Evolutionary conservation across 2,888 invertebrate genomes (phyloP), one percentile per base, ranked within the genome.

Genomic region (Plagodis dolabraria): DNA sequence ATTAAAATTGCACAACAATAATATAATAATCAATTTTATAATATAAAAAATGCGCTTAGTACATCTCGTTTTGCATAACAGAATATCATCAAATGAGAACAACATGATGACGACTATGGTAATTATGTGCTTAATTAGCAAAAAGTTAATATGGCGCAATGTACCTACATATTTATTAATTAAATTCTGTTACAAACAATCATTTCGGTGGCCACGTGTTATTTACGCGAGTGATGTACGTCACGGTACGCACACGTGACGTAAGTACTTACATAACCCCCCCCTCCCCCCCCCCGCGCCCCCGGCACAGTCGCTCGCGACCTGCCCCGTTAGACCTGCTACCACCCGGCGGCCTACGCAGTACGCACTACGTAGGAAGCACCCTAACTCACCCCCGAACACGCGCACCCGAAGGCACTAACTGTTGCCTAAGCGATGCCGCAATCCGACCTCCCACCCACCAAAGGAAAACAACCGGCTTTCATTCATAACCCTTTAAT

Each of bases 401-500:
- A 11, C 36, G 34, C 35, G 35, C 36, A 42, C 57, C 62, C 60
- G 44, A 47, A 51, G 53, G 42, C 46, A 57, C 60, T 63, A 59
- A 60, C 69, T 61, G 67, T 67, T 71, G 53, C 76, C 48, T 64
- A 57, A 45, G 54, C 65, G 53, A 63, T 62, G 69, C 66, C 66
- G 57, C 52, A 65, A 67, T 55, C 53, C 67, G 64, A 67, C 49
- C 53, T 64, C 54, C 68, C 56, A 64, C 68, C 60, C 65, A 53
- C 65, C 64, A 55, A 59, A 75, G 67, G 65, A 69, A 77, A 79
- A 75, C 75, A 75, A 68, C 67, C 67, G 68, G 66, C 65, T 68
- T 78, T 74, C 78, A 80, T 77, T 80, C 76, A 77, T 76, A 22
- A 73, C 67, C 60, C 64, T 79, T 79, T 79, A 77, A 77, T 80